Evolutionary conservation across 2,113 vertebrate genomes (phyloP), one percentile per base, ranked within the genome.

Genomic region (Ageneiosus marmoratus): DNA sequence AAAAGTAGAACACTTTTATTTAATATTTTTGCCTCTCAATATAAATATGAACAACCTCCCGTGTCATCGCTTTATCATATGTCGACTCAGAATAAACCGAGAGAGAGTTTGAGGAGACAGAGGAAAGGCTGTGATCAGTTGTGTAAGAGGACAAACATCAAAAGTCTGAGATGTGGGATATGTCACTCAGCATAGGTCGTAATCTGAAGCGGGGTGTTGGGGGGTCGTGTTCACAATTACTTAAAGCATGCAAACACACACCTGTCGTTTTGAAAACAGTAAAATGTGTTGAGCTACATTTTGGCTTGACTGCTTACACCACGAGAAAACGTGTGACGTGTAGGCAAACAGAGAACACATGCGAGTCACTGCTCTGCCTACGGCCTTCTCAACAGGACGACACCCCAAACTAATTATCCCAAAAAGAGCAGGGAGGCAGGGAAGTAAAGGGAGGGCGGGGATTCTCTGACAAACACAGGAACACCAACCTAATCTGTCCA

Each of bases 401-500:
- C 80, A 88, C 79, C 84, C 8, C 58, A 46, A 27, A 83, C 73
- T 63, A 85, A 87, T 84, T 82, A 86, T n/a, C 77, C 50, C 27
- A 10, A 41, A 55, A 58, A 32, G 48, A 34, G 27, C n/a, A 27
- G 53, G 46, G 27, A 55, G 18, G 73, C 4, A 4, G 73, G 10
- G 73, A 76, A 53, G 62, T 29, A 51, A 58, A 72, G 41, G 74
- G 62, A 46, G 67, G 51, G 24, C 32, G 79, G 34, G 63, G 50
- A n/a, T 46, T 41, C 56, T 74, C 60, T 48, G 56, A 56, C 34
- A 50, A 81, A 80, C 67, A 51, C 75, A 69, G 84, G 83, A 80
- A 81, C 58, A 16, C 60, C 77, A 79, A 67, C 88, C 86, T 83
- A 83, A 82, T 83, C 83, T 87, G 89, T 88, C 84, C 85, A 84